These are phyloP conservation scores for Mythimna loreyi DNA, from an alignment of 2,888 invertebrate species.

Conservation along the genomic window DNA sequence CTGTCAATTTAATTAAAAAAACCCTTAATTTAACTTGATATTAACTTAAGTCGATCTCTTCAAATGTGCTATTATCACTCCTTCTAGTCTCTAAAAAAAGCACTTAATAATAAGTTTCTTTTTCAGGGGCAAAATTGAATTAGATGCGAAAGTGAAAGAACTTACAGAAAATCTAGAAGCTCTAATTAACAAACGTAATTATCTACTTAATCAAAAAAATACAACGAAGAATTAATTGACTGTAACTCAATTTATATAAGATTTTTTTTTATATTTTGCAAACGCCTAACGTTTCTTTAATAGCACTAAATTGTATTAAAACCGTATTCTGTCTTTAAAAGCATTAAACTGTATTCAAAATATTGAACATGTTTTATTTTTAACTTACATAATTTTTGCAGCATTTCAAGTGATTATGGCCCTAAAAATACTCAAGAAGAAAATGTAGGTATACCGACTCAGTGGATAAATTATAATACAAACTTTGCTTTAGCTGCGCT, in stretches of 20 bases:
- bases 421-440: background rate
- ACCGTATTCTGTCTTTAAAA: too few species aligned
- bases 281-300: constrained; percentile 1
- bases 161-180: constrained; percentile 66
- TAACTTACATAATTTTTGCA: background rate
- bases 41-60: background rate
- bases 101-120: background rate
- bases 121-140: constrained; percentile 74
- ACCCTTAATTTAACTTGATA: background rate
- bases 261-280: background rate
- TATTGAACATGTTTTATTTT: background rate
- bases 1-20: background rate
- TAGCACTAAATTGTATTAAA: background rate
- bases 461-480: too few species aligned
- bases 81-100: background rate
- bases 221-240: constrained; percentile 9
- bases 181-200: constrained; percentile 62
- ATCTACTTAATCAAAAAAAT: constrained; percentile 39
- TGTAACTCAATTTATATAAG: background rate
- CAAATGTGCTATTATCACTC: background rate
- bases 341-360: constrained; percentile 21
- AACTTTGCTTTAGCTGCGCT: background rate
- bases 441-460: background rate
- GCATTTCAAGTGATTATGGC: too few species aligned
- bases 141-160: constrained; percentile 69